Base-by-base conservation (phyloP, 2,113 vertebrate genomes). In the Cariama cristata region DNA sequence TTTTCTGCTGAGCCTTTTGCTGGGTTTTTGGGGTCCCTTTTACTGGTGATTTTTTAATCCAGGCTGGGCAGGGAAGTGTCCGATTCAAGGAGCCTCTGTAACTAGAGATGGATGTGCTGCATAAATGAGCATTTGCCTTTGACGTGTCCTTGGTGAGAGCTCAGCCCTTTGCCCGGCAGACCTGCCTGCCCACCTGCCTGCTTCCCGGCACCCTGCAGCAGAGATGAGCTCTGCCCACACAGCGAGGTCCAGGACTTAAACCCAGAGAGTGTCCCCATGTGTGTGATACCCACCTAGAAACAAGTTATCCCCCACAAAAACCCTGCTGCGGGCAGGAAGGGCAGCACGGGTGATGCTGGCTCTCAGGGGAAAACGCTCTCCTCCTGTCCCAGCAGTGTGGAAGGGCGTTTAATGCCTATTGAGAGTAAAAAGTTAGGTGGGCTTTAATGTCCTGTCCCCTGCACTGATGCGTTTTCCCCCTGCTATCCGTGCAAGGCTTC, bases 131-230 rank as follows among this genome's bases (percentile, higher is more conserved):
- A 11, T 67, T 86, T 72, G 14, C 45, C 72, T 60, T 33, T 47
- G 67, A 17, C 0, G 12, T 76, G 85, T 38, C 40, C 73, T 49
- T 0, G 26, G 11, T 7, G 11, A 35, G 53, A 53, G 86, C 74
- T 64, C 80, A 69, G 59, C 81, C 75, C 89, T 90, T 58, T 52
- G 91, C 91, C 83, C 3, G 8, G 60, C 86, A 63, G 77, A 63
- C 47, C 53, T 33, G 82, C 79, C 42, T 6, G 59, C 64, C 19
- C 49, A 20, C 35, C 38, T 33, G 23, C 33, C 20, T 45, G n/a
- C 33, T 45, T 55, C 75, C 30, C 1, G 1, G 38, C 38, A 23
- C 17, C 11, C 9, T 0, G 2, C 27, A 3, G n/a, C n/a, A 19
- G 50, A 21, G 52, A 32, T 1, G 28, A 23, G 16, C 79, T 49